Percentiles rank a stretch among this genome's conserved stretches.
Evolutionary conservation across 2,797 vertebrate genomes (phyloP).

Genomic region (Pseudomugil tenellus): DNA sequence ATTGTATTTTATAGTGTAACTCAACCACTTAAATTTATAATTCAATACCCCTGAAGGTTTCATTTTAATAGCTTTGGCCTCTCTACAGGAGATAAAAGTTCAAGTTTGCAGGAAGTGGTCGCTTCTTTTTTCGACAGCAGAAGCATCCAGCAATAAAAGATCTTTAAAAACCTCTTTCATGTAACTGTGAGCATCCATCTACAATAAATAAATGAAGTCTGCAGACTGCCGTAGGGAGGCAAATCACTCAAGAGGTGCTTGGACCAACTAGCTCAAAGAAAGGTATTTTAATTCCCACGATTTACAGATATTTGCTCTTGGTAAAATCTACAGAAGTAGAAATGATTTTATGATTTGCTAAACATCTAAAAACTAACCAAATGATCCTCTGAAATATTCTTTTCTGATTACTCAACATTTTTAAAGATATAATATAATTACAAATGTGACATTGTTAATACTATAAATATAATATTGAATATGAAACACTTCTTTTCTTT

Average conservation of each 20-base stretch:
- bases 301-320: background rate
- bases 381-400: too few relatives aligned
- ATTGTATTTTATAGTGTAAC: conserved; percentile 16
- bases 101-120: conserved; percentile 8
- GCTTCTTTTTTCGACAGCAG: background rate
- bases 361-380: too few relatives aligned
- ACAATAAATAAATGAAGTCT: background rate
- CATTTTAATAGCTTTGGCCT: conserved; percentile 18
- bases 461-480: too few relatives aligned
- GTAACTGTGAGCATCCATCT: background rate
- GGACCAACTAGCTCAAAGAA: background rate
- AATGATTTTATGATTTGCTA: too few relatives aligned
- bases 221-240: background rate
- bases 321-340: too few relatives aligned
- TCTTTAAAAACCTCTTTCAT: conserved; percentile 8
- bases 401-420: too few relatives aligned
- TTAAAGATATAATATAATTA: too few relatives aligned
- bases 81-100: conserved; percentile 30
- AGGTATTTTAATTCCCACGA: background rate
- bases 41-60: conserved; percentile 7
- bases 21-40: conserved; percentile 14
- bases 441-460: too few relatives aligned
- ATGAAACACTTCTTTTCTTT: too few relatives aligned
- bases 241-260: background rate
- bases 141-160: background rate